Conservation (phyloP, 2,113 vertebrate genomes). For the Nyctibius bracteatus region DNA sequence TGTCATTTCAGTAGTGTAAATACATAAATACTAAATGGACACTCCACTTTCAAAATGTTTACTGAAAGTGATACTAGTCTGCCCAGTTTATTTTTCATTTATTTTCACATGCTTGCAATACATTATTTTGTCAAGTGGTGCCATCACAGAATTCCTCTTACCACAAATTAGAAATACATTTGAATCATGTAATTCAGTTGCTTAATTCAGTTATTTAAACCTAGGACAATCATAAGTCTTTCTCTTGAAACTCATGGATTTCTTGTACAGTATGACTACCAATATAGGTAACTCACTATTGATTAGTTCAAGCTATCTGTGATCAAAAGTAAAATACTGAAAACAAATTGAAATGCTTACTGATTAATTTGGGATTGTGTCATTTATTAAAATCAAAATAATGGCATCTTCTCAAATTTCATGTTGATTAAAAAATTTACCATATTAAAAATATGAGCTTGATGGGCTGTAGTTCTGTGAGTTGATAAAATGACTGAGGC, state of each 20-base stretch:
- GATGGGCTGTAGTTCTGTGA: background rate
- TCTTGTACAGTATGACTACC: background rate
- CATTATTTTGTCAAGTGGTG: background rate
- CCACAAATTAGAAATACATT: background rate
- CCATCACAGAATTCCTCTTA: background rate
- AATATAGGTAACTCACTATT: background rate
- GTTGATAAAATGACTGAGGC: background rate
- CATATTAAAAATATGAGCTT: background rate
- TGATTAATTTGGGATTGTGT: background rate
- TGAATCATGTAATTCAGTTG: background rate
- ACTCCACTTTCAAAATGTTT: background rate
- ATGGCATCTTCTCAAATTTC: background rate
- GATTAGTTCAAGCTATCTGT: background rate
- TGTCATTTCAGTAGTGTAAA: background rate
- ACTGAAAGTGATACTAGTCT: background rate
- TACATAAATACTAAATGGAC: background rate
- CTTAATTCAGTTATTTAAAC: background rate
- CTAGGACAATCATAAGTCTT: background rate
- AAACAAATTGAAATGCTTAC: background rate
- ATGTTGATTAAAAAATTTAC: background rate
- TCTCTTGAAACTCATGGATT: background rate
- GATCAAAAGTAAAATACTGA: background rate
- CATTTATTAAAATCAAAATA: background rate
- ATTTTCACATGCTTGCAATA: background rate
- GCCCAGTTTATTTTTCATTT: background rate